These are phyloP conservation scores for Phyllopteryx taeniolatus DNA, from an alignment of 2,113 vertebrate genomes.

Conservation along the genomic window DNA sequence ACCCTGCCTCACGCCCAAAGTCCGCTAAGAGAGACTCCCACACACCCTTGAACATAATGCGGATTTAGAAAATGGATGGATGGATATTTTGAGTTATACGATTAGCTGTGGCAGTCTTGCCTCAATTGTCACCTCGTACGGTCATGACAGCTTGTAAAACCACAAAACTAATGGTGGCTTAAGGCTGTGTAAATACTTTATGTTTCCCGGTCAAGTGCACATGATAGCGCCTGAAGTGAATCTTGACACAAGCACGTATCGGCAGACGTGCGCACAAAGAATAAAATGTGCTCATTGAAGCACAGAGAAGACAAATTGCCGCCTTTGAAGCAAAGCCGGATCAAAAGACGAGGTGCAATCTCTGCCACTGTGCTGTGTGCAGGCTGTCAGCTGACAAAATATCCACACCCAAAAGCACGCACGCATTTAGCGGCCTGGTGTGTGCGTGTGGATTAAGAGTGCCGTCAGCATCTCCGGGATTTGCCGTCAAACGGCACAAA, in stretches of 20 bases:
- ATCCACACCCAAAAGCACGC: conserved; percentile 38
- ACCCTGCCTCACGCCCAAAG: too few species aligned
- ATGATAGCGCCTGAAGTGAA: neutral
- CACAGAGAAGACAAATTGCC: conserved; percentile 63
- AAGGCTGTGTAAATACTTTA: neutral
- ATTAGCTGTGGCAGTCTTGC: too few species aligned
- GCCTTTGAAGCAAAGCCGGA: conserved; percentile 63
- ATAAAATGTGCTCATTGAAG: conserved; percentile 56
- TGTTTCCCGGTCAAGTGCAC: neutral
- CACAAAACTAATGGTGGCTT: neutral
- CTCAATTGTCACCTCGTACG: neutral
- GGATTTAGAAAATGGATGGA: too few species aligned
- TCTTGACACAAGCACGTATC: neutral
- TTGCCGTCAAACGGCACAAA: conserved; percentile 44
- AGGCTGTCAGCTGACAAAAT: conserved; percentile 64
- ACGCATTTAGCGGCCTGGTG: conserved; percentile 5
- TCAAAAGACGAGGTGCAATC: conserved; percentile 59
- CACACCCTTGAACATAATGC: too few species aligned
- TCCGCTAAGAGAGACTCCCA: too few species aligned
- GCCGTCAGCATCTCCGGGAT: conserved; percentile 43
- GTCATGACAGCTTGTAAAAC: neutral
- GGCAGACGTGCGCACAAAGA: neutral
- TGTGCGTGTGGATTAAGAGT: conserved; percentile 42
- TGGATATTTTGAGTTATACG: too few species aligned
- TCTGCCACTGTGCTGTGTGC: conserved; percentile 56